Percentiles rank a stretch among this genome's conserved stretches.
Evolutionary conservation across 1,140 invertebrate genomes (phyloP).

Genomic region (Temnothorax longispinosus): DNA sequence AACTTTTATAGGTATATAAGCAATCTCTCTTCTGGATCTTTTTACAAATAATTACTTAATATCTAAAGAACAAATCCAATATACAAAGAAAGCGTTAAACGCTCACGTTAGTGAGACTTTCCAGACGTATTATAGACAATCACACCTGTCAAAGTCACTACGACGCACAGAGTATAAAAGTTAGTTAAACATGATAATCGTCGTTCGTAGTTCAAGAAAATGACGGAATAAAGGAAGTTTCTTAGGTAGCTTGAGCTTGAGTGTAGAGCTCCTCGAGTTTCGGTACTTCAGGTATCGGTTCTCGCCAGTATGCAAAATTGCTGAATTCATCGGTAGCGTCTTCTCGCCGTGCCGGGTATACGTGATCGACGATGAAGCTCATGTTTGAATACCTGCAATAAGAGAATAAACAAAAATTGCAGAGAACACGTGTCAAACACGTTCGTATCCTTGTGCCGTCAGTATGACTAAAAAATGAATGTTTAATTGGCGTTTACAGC

Average conservation of each 20-base stretch:
- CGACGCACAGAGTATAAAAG: constrained; percentile 72
- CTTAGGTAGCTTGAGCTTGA: constrained; percentile 74
- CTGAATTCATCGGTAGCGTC: constrained; percentile 94
- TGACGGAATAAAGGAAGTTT: constrained; percentile 44
- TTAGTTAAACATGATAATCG: constrained; percentile 68
- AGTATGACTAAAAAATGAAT: constrained; percentile 36
- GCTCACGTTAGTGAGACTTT: background rate
- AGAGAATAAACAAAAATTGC: constrained; percentile 62
- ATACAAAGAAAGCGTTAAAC: background rate
- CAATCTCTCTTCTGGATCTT: background rate
- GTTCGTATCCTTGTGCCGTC: background rate
- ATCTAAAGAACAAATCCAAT: constrained; percentile 22
- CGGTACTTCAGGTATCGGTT: constrained; percentile 89
- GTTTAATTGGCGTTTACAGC: background rate
- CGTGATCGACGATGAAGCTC: constrained; percentile 97
- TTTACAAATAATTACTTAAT: background rate
- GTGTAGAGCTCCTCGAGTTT: constrained; percentile 72
- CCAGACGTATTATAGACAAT: constrained; percentile 26
- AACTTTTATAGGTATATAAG: constrained; percentile 17
- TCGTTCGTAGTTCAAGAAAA: constrained; percentile 59
- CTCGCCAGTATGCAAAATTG: constrained; percentile 96
- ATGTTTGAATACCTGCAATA: constrained; percentile 95
- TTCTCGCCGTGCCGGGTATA: constrained; percentile 93
- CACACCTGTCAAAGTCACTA: constrained; percentile 68
- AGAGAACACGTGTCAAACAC: background rate